Evolutionary conservation across 1,140 invertebrate genomes (phyloP).

Genomic region (Aphelinus atriplicis): DNA sequence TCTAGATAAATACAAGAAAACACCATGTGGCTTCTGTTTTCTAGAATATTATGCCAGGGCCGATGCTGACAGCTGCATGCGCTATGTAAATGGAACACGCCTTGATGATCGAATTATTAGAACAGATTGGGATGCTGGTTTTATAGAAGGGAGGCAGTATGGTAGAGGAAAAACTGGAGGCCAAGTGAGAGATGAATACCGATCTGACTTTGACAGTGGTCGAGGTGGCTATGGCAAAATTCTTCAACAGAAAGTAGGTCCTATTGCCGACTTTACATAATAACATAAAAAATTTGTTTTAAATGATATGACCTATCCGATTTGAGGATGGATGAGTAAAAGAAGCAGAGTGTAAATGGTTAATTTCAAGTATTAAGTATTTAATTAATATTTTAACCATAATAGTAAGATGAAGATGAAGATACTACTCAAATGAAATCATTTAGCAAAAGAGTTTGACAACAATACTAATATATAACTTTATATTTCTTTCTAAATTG

Average conservation of each 20-base stretch:
- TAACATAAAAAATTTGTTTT: no score
- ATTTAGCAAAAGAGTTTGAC: constrained; percentile 14
- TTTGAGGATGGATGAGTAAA: neutral
- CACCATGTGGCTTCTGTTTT: constrained; percentile 99
- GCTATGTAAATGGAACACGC: constrained; percentile 96
- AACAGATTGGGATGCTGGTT: constrained; percentile 99
- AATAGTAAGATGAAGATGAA: neutral
- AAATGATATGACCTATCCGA: no score
- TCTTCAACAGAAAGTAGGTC: constrained; percentile 81
- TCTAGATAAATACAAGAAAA: constrained; percentile 97
- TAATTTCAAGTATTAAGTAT: constrained; percentile 35
- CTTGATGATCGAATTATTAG: constrained; percentile 97
- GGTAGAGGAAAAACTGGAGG: constrained; percentile 98
- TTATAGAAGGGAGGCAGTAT: constrained; percentile 97
- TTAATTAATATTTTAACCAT: constrained; percentile 23
- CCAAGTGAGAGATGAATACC: constrained; percentile 95
- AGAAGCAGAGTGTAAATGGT: constrained; percentile 11
- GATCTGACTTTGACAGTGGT: constrained; percentile 96
- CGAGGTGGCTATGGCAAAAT: constrained; percentile 97
- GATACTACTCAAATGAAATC: constrained; percentile 27
- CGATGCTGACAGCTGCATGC: constrained; percentile 94
- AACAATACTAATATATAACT: no score
- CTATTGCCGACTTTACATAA: constrained; percentile 40
- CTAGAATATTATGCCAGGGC: constrained; percentile 93
- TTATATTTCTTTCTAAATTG: no score